phyloP scores from a whole-genome alignment of 2,797 vertebrate genomes.

The Anas bernieri region DNA sequence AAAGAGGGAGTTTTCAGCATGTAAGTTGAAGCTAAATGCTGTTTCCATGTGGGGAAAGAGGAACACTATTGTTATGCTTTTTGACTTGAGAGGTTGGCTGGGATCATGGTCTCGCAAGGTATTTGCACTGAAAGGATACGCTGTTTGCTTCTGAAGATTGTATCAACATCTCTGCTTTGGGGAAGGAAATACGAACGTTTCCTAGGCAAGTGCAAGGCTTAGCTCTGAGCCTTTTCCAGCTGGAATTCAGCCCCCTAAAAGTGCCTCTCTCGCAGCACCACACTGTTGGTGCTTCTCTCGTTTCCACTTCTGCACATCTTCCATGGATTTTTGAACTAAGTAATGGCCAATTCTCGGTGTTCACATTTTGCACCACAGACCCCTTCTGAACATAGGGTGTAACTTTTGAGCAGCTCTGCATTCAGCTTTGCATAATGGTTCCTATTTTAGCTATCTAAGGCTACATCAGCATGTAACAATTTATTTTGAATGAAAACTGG shows the following conservation, averaged over 20 bases:
- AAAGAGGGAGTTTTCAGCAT: neutral
- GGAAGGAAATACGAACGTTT: neutral
- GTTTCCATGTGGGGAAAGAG: neutral
- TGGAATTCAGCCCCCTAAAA: neutral
- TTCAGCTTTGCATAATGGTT: neutral
- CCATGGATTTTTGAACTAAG: neutral
- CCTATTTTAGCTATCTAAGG: neutral
- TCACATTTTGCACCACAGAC: neutral
- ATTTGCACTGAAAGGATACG: neutral
- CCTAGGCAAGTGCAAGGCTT: neutral
- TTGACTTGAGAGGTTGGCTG: neutral
- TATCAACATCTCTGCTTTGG: neutral
- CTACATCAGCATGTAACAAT: neutral
- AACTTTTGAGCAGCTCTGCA: neutral
- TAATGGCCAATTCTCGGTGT: rapidly evolving
- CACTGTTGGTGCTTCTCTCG: neutral
- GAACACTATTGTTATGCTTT: neutral
- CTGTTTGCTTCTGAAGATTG: neutral
- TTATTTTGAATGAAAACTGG: neutral
- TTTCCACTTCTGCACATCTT: neutral
- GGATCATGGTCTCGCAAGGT: neutral
- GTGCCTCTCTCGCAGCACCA: neutral
- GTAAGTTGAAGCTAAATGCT: neutral
- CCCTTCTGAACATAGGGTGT: neutral
- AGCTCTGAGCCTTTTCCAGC: neutral